Percentiles rank a stretch among this genome's conserved stretches.
phyloP scores from a whole-genome alignment of 1,140 invertebrate genomes.

The Mycetomoellerius zeteki region DNA sequence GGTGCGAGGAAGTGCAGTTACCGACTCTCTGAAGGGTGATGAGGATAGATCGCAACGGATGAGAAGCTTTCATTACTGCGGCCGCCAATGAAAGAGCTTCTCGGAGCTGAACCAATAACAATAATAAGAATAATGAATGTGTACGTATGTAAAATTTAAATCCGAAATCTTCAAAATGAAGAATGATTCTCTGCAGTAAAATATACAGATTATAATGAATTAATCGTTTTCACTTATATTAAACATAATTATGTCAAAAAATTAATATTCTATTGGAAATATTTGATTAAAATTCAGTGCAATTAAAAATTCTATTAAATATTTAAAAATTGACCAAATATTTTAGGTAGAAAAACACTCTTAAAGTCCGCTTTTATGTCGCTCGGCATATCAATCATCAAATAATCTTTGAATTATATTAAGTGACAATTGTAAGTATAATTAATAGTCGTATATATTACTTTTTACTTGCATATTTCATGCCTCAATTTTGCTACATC shows the following conservation, averaged over 20 bases:
- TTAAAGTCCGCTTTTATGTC: neutral
- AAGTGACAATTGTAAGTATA: neutral
- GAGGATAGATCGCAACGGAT: conserved; percentile 12
- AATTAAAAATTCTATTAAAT: neutral
- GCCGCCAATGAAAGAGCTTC: neutral
- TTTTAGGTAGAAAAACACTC: neutral
- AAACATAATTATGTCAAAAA: neutral
- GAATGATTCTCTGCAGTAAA: neutral
- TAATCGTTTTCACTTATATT: neutral
- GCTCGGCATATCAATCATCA: neutral
- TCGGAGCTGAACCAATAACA: neutral
- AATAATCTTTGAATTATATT: conserved; percentile 1
- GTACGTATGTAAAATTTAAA: conserved; percentile 8
- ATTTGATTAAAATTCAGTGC: neutral
- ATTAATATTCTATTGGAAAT: neutral
- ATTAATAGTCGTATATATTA: neutral
- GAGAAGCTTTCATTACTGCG: conserved; percentile 30
- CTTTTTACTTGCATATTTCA: neutral
- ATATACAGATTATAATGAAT: conserved; percentile 14
- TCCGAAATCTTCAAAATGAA: neutral
- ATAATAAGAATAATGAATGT: conserved; percentile 32
- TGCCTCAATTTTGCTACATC: neutral
- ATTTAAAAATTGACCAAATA: neutral
- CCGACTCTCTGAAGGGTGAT: neutral
- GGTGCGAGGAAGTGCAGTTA: conserved; percentile 57